These are phyloP conservation scores for Schizothorax lantsangensis DNA, from an alignment of 2,797 vertebrate species.

Conservation along the genomic window DNA sequence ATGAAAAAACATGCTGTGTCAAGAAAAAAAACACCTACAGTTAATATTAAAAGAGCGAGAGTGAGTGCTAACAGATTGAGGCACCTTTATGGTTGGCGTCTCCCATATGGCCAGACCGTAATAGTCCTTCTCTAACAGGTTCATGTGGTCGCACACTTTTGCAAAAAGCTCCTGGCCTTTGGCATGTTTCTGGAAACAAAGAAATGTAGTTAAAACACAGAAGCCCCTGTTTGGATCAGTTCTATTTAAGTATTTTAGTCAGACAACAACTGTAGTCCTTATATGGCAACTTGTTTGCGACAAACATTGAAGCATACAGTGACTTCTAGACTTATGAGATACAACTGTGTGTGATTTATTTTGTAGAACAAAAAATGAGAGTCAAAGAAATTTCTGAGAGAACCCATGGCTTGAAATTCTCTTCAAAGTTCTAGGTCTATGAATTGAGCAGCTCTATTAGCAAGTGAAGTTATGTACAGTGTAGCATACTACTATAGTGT, in stretches of 20 bases:
- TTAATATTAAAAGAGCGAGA: background rate
- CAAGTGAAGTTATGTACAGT: too few species aligned
- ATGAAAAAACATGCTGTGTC: background rate
- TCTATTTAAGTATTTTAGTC: background rate
- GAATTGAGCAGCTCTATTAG: background rate
- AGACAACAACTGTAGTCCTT: background rate
- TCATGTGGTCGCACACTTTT: slow-evolving; percentile 95
- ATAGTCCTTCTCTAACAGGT: slow-evolving; percentile 96
- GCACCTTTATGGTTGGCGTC: slow-evolving; percentile 83
- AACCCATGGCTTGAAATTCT: background rate
- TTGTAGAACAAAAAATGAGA: background rate
- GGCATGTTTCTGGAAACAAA: slow-evolving; percentile 90
- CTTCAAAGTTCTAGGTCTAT: background rate
- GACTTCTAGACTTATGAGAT: background rate
- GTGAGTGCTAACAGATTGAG: background rate
- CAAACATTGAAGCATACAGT: too few species aligned
- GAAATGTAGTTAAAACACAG: background rate
- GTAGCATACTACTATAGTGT: background rate
- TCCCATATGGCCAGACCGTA: slow-evolving; percentile 93
- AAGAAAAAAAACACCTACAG: background rate
- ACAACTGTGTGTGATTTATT: background rate
- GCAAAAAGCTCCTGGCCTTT: slow-evolving; percentile 94
- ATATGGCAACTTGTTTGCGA: background rate
- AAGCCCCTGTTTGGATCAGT: background rate
- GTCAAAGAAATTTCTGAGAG: background rate